Evolutionary conservation across 2,888 invertebrate species (phyloP).

Genomic region (Tachina lurida): DNA sequence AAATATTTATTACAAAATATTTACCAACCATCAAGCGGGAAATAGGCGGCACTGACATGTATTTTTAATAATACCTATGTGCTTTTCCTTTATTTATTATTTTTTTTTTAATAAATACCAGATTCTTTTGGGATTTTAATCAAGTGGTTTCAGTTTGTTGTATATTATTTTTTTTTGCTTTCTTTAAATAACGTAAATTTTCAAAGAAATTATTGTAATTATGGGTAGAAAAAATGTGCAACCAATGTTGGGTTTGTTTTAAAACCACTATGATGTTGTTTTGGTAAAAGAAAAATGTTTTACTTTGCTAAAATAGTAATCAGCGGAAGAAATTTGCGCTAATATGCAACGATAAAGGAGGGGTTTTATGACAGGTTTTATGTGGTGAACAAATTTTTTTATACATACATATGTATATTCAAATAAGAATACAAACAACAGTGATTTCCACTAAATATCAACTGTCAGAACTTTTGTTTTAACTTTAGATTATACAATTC

Average conservation of each 20-base stretch:
- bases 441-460: too few relatives aligned
- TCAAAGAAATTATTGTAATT: constrained; percentile 59
- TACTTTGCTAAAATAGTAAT: neutral
- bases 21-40: constrained; percentile 56
- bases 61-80: neutral
- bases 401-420: too few relatives aligned
- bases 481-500: too few relatives aligned
- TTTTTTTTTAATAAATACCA: constrained; percentile 45
- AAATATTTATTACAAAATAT: constrained; percentile 39
- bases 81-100: constrained; percentile 7
- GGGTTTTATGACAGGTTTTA: neutral
- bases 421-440: too few relatives aligned
- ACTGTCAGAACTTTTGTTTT: too few relatives aligned
- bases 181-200: constrained; percentile 7
- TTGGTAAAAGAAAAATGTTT: neutral
- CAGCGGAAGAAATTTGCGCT: neutral
- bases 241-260: constrained; percentile 9
- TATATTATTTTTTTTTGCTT: neutral
- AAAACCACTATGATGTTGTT: constrained; percentile 31
- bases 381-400: too few relatives aligned
- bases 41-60: constrained; percentile 59
- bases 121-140: constrained; percentile 60
- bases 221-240: constrained; percentile 48
- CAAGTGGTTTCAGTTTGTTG: constrained; percentile 51
- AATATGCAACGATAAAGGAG: neutral